Base-by-base conservation (phyloP, 2,797 vertebrate genomes). In the Sebastes glaucus region DNA sequence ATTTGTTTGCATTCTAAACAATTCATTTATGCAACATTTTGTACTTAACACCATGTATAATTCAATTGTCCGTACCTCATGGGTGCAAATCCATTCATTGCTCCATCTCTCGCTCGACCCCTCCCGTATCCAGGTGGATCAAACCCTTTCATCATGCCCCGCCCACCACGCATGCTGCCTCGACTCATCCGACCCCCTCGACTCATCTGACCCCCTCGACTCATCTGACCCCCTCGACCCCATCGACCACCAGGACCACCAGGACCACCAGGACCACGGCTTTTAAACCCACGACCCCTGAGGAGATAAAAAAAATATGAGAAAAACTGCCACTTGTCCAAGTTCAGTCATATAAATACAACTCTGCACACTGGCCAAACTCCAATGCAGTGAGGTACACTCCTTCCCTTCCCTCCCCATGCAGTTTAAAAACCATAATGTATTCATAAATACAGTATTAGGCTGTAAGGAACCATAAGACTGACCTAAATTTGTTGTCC, bases 141-240 rank as follows among this genome's bases (percentile, higher is more conserved):
- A 55, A 95, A 95, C 9, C 85, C 90, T 86, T 96, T 96, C 64
- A 95, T 93, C 87, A 93, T 87, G 60, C 93, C 93, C 27, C 88
- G 84, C 14, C 94, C 94, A 38, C 94, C 94, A 32, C 85, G 90
- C 73, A 91, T 85, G 27, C 82, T 69, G 22, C 94, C 95, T 38
- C 92, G 87, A 52, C 33, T 86, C 81, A 92, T 88, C 9, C 83
- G 69, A 16, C 91, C 90, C 8, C 90, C 93, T 88, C 91, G 38
- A 42, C 35, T 13, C 35, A 35, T 35, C 35, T 35, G 35, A 35
- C 35, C 33, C 33, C 94, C 95, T 38, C 92, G 87, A 52, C 35
- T 82, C 82, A 92, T 88, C 9, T 83, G 69, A 16, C 91, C 90
- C 8, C 90, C 93, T 88, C 91, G 42, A 46, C 42, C 42, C 16